These are phyloP conservation scores for Sebastes wilsoni DNA, from an alignment of 2,797 vertebrate genomes.

Conservation along the genomic window DNA sequence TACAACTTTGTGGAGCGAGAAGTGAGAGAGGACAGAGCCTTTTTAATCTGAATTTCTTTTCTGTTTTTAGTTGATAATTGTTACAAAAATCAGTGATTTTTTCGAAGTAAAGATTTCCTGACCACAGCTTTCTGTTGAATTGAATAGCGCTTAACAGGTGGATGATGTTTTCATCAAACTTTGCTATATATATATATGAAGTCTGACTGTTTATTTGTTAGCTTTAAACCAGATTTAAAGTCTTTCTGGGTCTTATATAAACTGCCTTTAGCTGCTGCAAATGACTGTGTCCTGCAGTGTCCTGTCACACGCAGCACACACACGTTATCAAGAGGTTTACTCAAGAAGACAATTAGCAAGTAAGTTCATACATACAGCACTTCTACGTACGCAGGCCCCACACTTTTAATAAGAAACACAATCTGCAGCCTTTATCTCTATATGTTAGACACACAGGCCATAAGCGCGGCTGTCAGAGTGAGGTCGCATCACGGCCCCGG, in stretches of 20 bases:
- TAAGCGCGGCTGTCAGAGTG: slow-evolving; percentile 46
- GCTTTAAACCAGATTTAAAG: not conserved
- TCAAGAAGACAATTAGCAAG: slow-evolving; percentile 80
- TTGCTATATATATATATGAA: not conserved
- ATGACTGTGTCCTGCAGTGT: not conserved
- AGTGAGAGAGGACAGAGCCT: not conserved
- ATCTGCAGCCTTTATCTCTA: slow-evolving; percentile 76
- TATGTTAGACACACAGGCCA: slow-evolving; percentile 23
- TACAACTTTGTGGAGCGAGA: not conserved
- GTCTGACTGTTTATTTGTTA: not conserved
- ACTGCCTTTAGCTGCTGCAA: not conserved
- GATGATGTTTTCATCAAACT: not conserved
- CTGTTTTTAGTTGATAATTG: not conserved
- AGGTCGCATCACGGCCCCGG: slow-evolving; percentile 29
- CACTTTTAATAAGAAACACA: slow-evolving; percentile 81
- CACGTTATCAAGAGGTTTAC: slow-evolving; percentile 33
- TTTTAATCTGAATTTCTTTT: not conserved
- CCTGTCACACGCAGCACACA: not conserved
- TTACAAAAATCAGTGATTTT: not conserved
- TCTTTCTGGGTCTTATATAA: not conserved
- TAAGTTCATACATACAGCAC: slow-evolving; percentile 49
- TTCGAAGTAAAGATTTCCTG: not conserved
- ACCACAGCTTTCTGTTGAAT: not conserved
- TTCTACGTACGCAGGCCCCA: slow-evolving; percentile 69
- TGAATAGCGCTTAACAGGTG: not conserved